Conservation (phyloP, 2,113 vertebrate species). For the Centropus bengalensis region DNA sequence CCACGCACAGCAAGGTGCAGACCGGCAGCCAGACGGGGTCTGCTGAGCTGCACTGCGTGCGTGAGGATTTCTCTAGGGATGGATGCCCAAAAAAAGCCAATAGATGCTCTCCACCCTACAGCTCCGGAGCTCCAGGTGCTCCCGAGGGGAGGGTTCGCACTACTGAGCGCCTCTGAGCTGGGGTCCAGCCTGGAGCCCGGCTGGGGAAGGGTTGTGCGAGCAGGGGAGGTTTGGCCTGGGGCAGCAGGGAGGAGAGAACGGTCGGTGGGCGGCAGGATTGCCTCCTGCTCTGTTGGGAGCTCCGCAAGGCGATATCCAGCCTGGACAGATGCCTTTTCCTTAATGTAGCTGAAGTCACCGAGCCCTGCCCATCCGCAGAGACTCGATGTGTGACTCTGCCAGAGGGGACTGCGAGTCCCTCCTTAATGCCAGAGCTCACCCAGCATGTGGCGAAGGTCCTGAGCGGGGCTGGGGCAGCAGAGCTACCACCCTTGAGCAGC, state of each 20-base stretch:
- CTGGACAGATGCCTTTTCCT: not conserved
- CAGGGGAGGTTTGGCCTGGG: not conserved
- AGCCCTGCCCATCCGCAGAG: not conserved
- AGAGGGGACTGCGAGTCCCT: not conserved
- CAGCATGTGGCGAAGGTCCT: rapidly evolving
- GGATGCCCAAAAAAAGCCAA: not conserved
- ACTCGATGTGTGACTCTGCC: too few relatives aligned
- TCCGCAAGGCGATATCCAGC: not conserved
- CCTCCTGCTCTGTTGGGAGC: not conserved
- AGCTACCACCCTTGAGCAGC: not conserved
- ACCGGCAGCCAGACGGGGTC: constrained; percentile 30
- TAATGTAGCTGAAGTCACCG: not conserved
- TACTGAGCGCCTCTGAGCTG: not conserved
- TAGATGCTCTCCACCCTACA: not conserved
- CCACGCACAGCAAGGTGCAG: constrained; percentile 50
- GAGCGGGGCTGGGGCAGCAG: not conserved
- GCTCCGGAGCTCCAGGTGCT: too few relatives aligned
- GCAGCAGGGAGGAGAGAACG: not conserved
- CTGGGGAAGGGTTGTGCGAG: not conserved
- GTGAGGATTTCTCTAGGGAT: not conserved
- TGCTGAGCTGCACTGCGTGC: not conserved
- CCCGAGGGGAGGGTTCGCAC: not conserved
- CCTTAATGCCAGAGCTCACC: not conserved
- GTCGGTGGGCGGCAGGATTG: not conserved
- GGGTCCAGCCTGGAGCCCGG: not conserved